Base-by-base conservation (phyloP, 53 echinoderm and acorn worm genomes). In the Temnopleurus reevesii region DNA sequence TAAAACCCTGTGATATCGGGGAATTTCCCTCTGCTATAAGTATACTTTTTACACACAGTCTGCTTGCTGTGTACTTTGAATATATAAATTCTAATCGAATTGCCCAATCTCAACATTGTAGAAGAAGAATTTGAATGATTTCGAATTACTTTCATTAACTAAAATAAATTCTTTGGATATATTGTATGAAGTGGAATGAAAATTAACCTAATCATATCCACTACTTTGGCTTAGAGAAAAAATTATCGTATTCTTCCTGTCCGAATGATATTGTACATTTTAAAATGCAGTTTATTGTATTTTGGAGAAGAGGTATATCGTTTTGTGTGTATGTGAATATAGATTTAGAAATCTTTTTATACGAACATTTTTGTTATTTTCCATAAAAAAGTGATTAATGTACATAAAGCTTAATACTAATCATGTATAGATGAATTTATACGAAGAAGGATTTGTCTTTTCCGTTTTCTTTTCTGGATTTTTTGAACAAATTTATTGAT, bases 401-500 rank as follows among this genome's bases (percentile, higher is more conserved):
- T 81, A 81, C 17, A 81, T 81, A 81, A 46, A 23, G 29, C 28
- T 81, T 23, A n/a, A n/a, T n/a, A 77, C 36, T 77, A 24, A 81
- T 51, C 53, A 30, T 81, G 53, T 81, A 81, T 76, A 76, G 76
- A 45, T 41, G 53, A 81, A 81, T 81, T 81, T 81, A 27, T 81
- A 81, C 81, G 81, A 81, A 19, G 25, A 24, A 76, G 24, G 24
- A 24, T 77, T 45, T 23, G 46, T 44, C 8, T 81, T 46, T 46
- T 81, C 53, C 31, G 53, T 81, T 81, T 81, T 81, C 53, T 81
- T 81, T 81, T 81, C 81, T 51, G 43, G 18, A 46, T 10, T 49
- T 59, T 81, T 81, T 81, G 54, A 81, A 51, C 47, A 81, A 51
- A 81, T 81, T 81, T 46, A 81, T 30, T 81, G 81, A 81, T 81